phyloP scores from a whole-genome alignment of 2,797 vertebrate genomes.

The Falco cherrug region DNA sequence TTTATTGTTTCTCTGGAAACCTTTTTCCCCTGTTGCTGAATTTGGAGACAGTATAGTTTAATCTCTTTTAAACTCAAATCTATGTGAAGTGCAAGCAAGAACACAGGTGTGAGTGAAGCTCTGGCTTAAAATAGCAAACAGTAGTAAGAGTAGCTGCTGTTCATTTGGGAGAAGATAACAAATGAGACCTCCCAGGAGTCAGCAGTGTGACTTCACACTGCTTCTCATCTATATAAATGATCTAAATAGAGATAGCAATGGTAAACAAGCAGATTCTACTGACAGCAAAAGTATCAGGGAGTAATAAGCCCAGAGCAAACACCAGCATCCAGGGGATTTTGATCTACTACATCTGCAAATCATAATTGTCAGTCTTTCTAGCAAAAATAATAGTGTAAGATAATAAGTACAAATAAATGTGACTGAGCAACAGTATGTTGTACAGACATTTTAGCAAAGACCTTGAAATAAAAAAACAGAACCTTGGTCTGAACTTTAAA shows the following conservation, averaged over 20 bases:
- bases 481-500: not conserved
- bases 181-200: constrained; percentile 39
- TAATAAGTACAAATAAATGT: constrained; percentile 55
- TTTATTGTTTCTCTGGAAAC: not conserved
- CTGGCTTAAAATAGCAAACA: constrained; percentile 39
- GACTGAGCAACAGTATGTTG: not conserved
- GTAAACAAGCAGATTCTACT: constrained; percentile 38
- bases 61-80: not conserved
- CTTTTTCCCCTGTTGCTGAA: not conserved
- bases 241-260: constrained; percentile 42
- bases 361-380: constrained; percentile 33
- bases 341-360: constrained; percentile 24
- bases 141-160: not conserved
- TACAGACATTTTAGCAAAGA: not conserved
- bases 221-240: constrained; percentile 54
- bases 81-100: not conserved
- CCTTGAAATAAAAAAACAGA: constrained; percentile 4
- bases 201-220: not conserved
- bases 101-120: not conserved
- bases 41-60: not conserved
- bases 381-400: constrained; percentile 35
- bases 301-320: constrained; percentile 56
- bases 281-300: constrained; percentile 35
- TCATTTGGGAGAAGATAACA: constrained; percentile 39
- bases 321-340: not conserved